phyloP scores from a whole-genome alignment of 1,140 invertebrate genomes.

The Charaxes varanes region DNA sequence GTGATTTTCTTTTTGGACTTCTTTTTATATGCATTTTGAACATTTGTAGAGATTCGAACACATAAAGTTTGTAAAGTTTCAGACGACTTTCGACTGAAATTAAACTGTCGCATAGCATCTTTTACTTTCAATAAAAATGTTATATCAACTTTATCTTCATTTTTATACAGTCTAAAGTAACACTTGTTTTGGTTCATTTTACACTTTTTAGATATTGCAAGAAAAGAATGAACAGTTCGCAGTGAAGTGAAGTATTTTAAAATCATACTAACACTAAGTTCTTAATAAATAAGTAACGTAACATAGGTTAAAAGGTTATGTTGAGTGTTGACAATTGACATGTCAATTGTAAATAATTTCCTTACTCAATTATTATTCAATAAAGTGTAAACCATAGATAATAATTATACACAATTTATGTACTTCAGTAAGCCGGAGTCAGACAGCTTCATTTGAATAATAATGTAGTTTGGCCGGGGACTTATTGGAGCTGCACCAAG shows the following conservation, averaged over 20 bases:
- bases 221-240: constrained; percentile 29
- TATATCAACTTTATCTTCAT: constrained; percentile 50
- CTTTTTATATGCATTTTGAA: constrained; percentile 74
- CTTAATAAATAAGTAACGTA: too few species aligned
- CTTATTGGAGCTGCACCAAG: too few species aligned
- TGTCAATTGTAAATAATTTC: too few species aligned
- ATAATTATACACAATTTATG: too few species aligned
- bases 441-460: too few species aligned
- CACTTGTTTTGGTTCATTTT: constrained; percentile 53
- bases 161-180: constrained; percentile 50
- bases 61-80: constrained; percentile 77
- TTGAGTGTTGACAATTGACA: too few species aligned
- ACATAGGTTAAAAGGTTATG: too few species aligned
- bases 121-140: constrained; percentile 54
- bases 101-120: constrained; percentile 75
- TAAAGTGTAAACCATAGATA: too few species aligned
- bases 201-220: constrained; percentile 39
- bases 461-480: too few species aligned
- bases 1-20: constrained; percentile 59
- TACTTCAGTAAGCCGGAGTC: too few species aligned
- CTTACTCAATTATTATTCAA: too few species aligned
- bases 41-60: constrained; percentile 76
- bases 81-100: constrained; percentile 76
- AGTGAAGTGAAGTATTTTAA: constrained; percentile 18
- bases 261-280: too few species aligned